Conservation (phyloP, 2,797 vertebrate genomes). For the Danio jaintianensis region DNA sequence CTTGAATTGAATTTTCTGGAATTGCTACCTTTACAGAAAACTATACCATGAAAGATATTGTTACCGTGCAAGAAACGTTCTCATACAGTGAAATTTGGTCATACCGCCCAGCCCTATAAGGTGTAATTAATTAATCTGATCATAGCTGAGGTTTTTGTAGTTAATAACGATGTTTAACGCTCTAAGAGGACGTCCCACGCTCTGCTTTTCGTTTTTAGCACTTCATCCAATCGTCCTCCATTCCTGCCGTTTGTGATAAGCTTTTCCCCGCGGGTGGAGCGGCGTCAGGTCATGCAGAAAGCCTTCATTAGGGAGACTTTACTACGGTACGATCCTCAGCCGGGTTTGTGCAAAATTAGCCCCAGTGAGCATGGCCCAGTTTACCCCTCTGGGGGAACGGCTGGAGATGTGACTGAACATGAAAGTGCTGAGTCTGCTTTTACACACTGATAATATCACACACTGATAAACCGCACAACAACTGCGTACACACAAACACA, state of each 20-base stretch:
- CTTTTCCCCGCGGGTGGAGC: constrained; percentile 31
- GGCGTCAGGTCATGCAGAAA: constrained; percentile 52
- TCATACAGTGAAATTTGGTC: too few species aligned
- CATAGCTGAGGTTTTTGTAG: not conserved
- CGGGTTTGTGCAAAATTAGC: constrained; percentile 79
- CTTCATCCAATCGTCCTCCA: constrained; percentile 60
- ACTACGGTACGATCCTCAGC: constrained; percentile 74
- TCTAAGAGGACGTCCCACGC: constrained; percentile 49
- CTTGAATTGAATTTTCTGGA: too few species aligned
- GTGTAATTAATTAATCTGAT: too few species aligned
- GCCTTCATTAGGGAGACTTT: constrained; percentile 63
- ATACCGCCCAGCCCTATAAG: too few species aligned
- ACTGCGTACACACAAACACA: constrained; percentile 37
- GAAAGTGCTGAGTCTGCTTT: constrained; percentile 61
- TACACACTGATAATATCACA: constrained; percentile 28
- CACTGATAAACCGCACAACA: constrained; percentile 47
- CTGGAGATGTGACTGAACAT: constrained; percentile 70
- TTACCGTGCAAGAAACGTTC: too few species aligned
- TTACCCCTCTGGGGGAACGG: constrained; percentile 76
- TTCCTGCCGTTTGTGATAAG: constrained; percentile 39
- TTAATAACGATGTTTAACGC: constrained; percentile 70
- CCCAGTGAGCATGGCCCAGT: constrained; percentile 78
- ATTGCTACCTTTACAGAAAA: too few species aligned
- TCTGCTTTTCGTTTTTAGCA: constrained; percentile 64
- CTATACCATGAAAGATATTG: too few species aligned